Evolutionary conservation across 2,113 vertebrate genomes (phyloP), one percentile per base, ranked within the genome.

Genomic region (Psettodes erumei): DNA sequence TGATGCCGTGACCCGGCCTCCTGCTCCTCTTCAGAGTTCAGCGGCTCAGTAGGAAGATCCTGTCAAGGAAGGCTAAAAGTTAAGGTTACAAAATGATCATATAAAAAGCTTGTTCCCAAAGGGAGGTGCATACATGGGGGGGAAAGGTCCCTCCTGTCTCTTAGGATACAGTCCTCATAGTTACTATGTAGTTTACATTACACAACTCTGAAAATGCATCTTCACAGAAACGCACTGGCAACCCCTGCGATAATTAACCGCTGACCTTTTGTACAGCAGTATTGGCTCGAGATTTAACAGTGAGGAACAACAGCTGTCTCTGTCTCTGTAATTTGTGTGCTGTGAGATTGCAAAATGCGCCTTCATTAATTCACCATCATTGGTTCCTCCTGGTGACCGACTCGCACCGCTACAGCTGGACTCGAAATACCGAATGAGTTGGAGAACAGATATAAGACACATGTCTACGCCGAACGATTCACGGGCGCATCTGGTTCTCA

Each of bases 291-390:
- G 19, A 61, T 47, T 40, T 50, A 69, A 74, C 53, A 63, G 15
- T 27, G n/a, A 77, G 19, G 40, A 78, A 61, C 55, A 75, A 12
- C 58, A 71, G 53, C 67, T 48, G 82, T 80, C 56, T 65, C 63
- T 38, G 40, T 8, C 25, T 9, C n/a, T n/a, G 38, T 70, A 33
- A 71, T 70, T 54, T 75, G 23, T 32, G n/a, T 21, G 18, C 47
- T 28, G 9, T 18, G 4, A 40, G 6, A 71, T 38, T 73, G 16
- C 13, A 30, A 58, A 76, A 73, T 30, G 28, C 3, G 1, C 21
- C 35, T 19, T 54, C 19, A 32, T 61, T 30, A 69, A 21, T 47
- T 23, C 5, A 8, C 21, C 15, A 42, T 55, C 27, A 40, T 42
- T 33, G 19, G 48, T 59, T 77, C 21, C 35, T 79, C 23, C n/a